Evolutionary conservation across 1,140 invertebrate species (phyloP), one percentile per base, ranked within the genome.

Genomic region (Andricus grossulariae): DNA sequence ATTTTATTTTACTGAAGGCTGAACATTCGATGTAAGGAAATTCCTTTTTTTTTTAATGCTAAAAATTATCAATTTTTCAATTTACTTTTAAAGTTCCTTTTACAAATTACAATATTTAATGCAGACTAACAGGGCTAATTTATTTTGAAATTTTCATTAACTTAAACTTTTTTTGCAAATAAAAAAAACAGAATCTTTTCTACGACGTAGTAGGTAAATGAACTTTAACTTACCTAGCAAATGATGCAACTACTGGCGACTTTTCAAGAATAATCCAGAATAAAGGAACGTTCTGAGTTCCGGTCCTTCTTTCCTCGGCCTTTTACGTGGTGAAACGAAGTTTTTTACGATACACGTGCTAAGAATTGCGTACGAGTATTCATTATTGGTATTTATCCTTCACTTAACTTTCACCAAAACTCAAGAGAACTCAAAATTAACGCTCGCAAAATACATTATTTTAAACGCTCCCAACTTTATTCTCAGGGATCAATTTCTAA

Each of bases 141-240:
- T 25, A 25, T 25, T 25, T 25, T 25, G 25, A 25, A 25, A 25
- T 25, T 25, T 1, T 25, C 25, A 25, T 3, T 3, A 25, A 25
- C 25, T 25, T 25, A 2, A 25, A 25, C 25, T 25, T 25, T 25
- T 25, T 25, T 25, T 25, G 25, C 25, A 25, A 25, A 25, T 25
- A 25, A 25, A 25, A 25, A 25, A 25, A 25, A 25, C n/a, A n/a
- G n/a, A 25, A n/a, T 21, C 21, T 3, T 45, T 52, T 60, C 50
- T 52, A 71, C 50, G 39, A 74, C 51, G 72, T 74, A 39, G n/a
- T 39, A 74, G 25, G 25, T 66, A 66, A 66, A n/a, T n/a, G 60
- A 66, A 66, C 60, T 66, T 39, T 15, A 32, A 66, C 60, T 66
- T 66, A 66, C 49, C 72, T 12, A 55, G 18, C 11, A 21, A 32